Percentiles rank a stretch among this genome's conserved stretches.
Conservation (phyloP, 2,113 vertebrate genomes). For the Procapra przewalskii region DNA sequence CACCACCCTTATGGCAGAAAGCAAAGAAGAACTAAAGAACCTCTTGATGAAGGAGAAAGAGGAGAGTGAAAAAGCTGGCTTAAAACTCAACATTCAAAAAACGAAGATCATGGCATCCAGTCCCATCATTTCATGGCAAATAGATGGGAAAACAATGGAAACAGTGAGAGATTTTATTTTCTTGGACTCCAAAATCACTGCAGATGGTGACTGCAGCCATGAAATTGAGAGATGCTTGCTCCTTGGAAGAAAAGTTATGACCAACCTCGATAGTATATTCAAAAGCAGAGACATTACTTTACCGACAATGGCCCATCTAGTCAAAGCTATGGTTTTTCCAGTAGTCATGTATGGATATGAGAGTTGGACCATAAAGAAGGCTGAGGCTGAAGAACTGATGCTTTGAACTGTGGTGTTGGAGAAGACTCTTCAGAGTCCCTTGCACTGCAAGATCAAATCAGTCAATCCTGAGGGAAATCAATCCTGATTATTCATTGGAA, state of each 20-base stretch:
- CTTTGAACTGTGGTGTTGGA: not conserved
- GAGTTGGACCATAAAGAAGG: not conserved
- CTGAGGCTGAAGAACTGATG: not conserved
- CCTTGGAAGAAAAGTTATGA: not conserved
- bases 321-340: not conserved
- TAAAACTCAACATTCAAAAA: not conserved
- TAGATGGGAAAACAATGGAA: not conserved
- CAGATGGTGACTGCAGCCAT: not conserved
- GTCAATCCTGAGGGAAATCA: not conserved
- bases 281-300: not conserved
- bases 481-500: not conserved
- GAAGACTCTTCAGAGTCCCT: not conserved
- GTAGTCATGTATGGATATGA: not conserved
- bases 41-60: not conserved
- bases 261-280: not conserved
- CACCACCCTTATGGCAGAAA: not conserved
- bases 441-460: not conserved
- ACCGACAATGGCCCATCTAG: accelerated
- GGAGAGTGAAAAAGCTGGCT: not conserved
- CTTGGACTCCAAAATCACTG: not conserved
- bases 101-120: not conserved
- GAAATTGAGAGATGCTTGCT: not conserved
- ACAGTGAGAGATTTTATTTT: not conserved
- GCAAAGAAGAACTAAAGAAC: not conserved
- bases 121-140: not conserved